Evolutionary conservation across 2,113 vertebrate genomes (phyloP).

Genomic region (Laterallus jamaicensis): DNA sequence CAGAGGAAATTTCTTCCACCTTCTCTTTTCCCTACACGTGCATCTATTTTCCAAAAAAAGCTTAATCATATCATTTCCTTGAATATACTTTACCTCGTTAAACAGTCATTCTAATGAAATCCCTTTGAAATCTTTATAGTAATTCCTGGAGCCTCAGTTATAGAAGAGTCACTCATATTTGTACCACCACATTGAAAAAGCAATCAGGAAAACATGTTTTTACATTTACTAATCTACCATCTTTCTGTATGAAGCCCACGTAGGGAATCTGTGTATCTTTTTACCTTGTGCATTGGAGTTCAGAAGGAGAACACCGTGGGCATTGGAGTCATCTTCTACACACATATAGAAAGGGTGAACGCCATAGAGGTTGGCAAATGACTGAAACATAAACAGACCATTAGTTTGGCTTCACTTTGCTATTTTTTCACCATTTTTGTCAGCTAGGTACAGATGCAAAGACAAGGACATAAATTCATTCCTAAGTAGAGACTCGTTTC

Average conservation of each 20-base stretch:
- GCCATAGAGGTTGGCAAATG: slow-evolving; percentile 51
- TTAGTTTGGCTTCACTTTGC: neutral
- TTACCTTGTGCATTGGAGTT: slow-evolving; percentile 69
- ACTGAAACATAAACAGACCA: slow-evolving; percentile 22
- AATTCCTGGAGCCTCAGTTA: neutral
- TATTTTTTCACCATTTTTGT: neutral
- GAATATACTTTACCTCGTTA: neutral
- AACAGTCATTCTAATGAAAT: neutral
- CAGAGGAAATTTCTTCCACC: slow-evolving; percentile 35
- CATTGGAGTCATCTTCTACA: slow-evolving; percentile 39
- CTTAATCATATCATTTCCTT: neutral
- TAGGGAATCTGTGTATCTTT: neutral
- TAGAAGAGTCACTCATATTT: neutral
- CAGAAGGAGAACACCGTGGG: slow-evolving; percentile 52
- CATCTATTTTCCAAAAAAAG: neutral
- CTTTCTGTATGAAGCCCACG: neutral
- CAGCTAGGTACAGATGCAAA: neutral
- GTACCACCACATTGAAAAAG: neutral
- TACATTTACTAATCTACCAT: neutral
- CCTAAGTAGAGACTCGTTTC: neutral
- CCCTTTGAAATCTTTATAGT: neutral
- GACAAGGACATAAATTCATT: neutral
- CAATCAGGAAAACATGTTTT: neutral
- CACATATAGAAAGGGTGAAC: slow-evolving; percentile 64
- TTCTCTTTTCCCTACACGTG: neutral